These are phyloP conservation scores for Felis catus DNA, from an alignment of 2,113 vertebrate species.

Conservation along the genomic window DNA sequence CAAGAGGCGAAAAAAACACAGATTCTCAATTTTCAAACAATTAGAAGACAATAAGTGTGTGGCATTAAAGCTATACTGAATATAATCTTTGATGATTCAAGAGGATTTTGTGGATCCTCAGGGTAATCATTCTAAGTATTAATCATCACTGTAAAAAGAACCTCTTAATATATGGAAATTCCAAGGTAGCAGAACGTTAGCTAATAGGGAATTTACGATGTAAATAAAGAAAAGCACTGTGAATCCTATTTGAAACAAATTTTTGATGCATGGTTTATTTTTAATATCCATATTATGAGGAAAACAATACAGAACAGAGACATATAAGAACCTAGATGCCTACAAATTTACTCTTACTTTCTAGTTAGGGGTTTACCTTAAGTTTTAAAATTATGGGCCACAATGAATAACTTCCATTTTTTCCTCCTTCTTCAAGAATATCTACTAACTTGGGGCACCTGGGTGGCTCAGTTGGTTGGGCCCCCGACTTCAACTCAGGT, in stretches of 20 bases:
- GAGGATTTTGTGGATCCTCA: neutral
- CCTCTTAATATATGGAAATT: neutral
- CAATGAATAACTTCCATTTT: neutral
- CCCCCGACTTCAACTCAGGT: no score
- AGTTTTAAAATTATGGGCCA: neutral
- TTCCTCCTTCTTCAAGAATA: constrained; percentile 9
- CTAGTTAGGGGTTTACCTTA: neutral
- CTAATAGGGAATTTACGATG: neutral
- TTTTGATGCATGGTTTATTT: neutral
- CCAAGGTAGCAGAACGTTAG: neutral
- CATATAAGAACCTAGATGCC: neutral
- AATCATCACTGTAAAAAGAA: constrained; percentile 35
- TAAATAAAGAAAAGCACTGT: neutral
- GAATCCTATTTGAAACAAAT: neutral
- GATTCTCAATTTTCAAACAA: constrained; percentile 37
- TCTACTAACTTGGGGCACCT: neutral
- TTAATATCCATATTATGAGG: neutral
- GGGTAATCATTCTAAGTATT: neutral
- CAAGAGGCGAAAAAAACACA: neutral
- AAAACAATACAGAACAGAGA: neutral
- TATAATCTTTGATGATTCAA: constrained; percentile 5
- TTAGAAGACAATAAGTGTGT: neutral
- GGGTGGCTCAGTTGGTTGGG: no score
- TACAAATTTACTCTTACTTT: neutral
- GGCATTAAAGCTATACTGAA: neutral